A percentile compares a stretch with the other conserved stretches of the same genome.
These are phyloP conservation scores for Poeciliopsis infans DNA, from an alignment of 2,797 vertebrate genomes.

Conservation along the genomic window DNA sequence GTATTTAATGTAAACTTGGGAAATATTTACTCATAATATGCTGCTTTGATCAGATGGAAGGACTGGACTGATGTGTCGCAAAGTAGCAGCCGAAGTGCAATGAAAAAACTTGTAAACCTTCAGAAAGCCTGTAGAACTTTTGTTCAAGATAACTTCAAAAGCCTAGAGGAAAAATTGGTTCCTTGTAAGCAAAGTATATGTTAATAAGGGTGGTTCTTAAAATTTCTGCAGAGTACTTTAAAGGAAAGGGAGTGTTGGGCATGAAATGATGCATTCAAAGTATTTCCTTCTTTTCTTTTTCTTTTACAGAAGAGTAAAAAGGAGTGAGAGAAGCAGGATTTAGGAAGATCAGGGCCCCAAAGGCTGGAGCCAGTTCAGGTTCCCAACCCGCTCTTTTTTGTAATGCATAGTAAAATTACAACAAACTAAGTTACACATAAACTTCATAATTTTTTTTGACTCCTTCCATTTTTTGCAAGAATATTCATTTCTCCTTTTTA, in stretches of 20 bases:
- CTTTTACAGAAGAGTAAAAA: background rate
- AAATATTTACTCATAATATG: background rate
- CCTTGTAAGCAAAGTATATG: background rate
- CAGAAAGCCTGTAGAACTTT: background rate
- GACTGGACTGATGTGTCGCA: background rate
- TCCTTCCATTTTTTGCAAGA: background rate
- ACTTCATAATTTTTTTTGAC: background rate
- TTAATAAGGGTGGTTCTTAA: background rate
- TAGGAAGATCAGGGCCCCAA: background rate
- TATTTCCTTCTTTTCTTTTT: background rate
- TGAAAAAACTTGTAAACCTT: background rate
- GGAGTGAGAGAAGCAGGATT: background rate
- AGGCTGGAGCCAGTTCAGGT: background rate
- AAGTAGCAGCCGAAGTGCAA: background rate
- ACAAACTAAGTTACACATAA: background rate
- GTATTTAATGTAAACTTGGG: background rate
- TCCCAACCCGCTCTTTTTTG: background rate
- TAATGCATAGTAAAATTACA: background rate
- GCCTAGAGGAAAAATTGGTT: background rate
- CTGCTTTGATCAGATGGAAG: background rate
- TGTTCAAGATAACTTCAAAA: background rate
- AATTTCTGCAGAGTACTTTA: background rate
- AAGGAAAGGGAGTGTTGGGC: background rate
- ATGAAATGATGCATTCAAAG: background rate
- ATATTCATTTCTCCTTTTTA: background rate